Conservation (phyloP, 2,888 invertebrate genomes). For the Perizoma flavofasciatum region DNA sequence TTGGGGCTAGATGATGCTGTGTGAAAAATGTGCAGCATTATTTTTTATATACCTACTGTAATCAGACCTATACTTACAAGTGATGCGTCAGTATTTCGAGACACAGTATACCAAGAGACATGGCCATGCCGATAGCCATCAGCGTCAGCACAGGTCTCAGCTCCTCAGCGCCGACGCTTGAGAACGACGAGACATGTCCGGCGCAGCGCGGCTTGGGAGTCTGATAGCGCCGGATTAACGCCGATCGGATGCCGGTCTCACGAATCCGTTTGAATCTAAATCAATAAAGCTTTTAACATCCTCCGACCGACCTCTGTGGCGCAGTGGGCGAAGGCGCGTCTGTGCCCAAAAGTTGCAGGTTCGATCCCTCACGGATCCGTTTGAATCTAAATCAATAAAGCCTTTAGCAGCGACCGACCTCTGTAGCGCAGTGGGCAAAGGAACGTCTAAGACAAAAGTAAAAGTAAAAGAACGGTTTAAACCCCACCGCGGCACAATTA, state of each 20-base stretch:
- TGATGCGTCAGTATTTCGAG: conserved; percentile 51
- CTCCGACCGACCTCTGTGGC: too few relatives aligned
- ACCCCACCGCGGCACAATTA: too few relatives aligned
- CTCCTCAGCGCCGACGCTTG: conserved; percentile 77
- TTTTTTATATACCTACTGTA: not conserved
- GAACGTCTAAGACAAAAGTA: too few relatives aligned
- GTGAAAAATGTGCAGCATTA: too few relatives aligned
- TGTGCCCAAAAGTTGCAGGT: too few relatives aligned
- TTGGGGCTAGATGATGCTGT: too few relatives aligned
- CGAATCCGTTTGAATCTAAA: conserved; percentile 79
- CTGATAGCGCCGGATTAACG: conserved; percentile 50
- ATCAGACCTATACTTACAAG: conserved; percentile 43
- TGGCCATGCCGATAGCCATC: conserved; percentile 64
- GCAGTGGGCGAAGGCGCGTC: too few relatives aligned
- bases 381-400: too few relatives aligned
- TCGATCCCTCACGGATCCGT: too few relatives aligned
- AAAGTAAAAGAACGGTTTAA: too few relatives aligned
- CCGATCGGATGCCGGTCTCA: conserved; percentile 81
- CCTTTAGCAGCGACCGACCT: too few relatives aligned
- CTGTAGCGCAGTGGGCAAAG: too few relatives aligned
- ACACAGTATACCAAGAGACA: conserved; percentile 50
- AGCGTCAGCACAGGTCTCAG: conserved; percentile 70
- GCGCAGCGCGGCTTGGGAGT: conserved; percentile 60
- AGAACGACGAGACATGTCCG: conserved; percentile 57
- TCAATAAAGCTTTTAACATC: not conserved